Evolutionary conservation across 2,113 vertebrate genomes (phyloP), one percentile per base, ranked within the genome.

Genomic region (Oxyura jamaicensis): DNA sequence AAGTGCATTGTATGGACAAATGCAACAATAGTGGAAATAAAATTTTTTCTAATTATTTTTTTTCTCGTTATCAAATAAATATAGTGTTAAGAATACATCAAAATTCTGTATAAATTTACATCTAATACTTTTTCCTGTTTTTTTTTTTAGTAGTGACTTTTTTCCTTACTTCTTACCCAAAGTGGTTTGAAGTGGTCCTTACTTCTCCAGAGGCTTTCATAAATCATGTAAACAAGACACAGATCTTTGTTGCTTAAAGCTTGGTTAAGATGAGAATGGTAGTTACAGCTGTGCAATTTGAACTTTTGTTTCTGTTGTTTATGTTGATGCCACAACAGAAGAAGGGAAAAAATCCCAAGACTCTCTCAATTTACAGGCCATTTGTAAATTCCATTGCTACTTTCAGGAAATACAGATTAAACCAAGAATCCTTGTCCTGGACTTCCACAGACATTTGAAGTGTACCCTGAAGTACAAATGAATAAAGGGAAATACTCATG

Each of bases 181-280:
- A 72, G 65, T 56, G 28, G 6, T 90, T 96, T 89, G 85, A 96
- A 86, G 88, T 42, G n/a, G n/a, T 75, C 26, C 15, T 16, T 36
- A 56, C 42, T 82, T 72, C 84, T 88, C 39, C 81, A 89, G 88
- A 96, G 95, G 41, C 80, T 91, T 92, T 88, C 77, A 62, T 85
- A 95, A 95, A 87, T 94, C 48, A 56, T 69, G 55, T 88, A 91
- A 95, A 58, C 41, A 94, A 46, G 77, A 91, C 14, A 65, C 2
- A 26, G 73, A 78, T 26, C 48, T 96, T 92, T 91, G 53, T 73
- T 91, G 56, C 76, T 97, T 95, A 93, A 94, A 93, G 74, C 78
- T 82, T 11, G 33, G 13, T 87, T 87, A 91, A 65, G 56, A 91
- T 52, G n/a, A 80, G 83, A 42, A 56, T 48, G n/a, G 86, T 94